Conservation (phyloP, 2,797 vertebrate genomes). For the Pempheris klunzingeri region DNA sequence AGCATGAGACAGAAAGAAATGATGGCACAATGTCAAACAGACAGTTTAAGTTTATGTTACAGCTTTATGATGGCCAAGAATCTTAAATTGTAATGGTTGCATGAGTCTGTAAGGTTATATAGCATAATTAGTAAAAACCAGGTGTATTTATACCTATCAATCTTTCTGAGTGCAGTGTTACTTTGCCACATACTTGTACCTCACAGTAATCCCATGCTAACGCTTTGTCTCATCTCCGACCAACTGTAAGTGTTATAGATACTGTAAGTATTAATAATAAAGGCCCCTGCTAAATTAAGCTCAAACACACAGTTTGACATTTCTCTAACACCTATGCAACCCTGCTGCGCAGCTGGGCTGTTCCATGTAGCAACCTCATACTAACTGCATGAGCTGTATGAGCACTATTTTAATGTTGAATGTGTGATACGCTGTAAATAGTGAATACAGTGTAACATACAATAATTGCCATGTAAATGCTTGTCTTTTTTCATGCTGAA, state of each 20-base stretch:
- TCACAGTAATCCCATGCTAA: not conserved
- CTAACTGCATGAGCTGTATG: not conserved
- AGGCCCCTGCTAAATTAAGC: not conserved
- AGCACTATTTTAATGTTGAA: not conserved
- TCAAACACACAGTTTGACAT: not conserved
- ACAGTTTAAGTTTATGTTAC: not conserved
- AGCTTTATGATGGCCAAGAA: not conserved
- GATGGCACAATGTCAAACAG: not conserved
- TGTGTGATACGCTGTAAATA: not conserved
- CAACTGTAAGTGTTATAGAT: not conserved
- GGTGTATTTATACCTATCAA: not conserved
- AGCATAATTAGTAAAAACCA: not conserved
- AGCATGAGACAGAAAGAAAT: too few species aligned
- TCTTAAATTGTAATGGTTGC: not conserved
- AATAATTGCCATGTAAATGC: constrained; percentile 40
- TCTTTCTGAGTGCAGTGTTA: not conserved
- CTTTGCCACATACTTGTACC: not conserved
- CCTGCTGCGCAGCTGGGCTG: not conserved
- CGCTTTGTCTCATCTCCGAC: not conserved
- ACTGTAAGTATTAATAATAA: not conserved
- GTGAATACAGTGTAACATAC: constrained; percentile 1
- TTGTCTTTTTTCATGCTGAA: constrained; percentile 56
- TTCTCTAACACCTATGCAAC: not conserved
- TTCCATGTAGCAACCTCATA: not conserved
- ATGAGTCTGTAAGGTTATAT: not conserved